A percentile compares a stretch with the other conserved stretches of the same genome.
Conservation (phyloP, 1,140 invertebrate species). For the Drosophila bocqueti region DNA sequence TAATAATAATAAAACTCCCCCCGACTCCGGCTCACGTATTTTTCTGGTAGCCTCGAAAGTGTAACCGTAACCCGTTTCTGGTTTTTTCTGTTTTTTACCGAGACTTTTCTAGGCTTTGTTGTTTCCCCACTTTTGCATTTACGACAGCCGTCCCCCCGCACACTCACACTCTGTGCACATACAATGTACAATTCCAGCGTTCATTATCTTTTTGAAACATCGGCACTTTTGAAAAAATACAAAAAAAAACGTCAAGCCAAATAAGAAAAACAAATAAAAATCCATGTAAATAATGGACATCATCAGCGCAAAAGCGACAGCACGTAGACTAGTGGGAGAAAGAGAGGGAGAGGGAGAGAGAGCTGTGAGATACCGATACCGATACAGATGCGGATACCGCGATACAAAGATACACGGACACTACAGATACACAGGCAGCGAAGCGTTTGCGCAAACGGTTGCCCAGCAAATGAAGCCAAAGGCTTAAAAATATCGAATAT, state of each 20-base stretch:
- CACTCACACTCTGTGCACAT: slow-evolving; percentile 34
- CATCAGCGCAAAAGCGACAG: slow-evolving; percentile 74
- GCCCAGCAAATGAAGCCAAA: slow-evolving; percentile 74
- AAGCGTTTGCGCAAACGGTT: slow-evolving; percentile 77
- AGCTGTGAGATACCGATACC: slow-evolving; percentile 31
- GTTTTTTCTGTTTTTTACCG: slow-evolving; percentile 14
- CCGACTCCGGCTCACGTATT: slow-evolving; percentile 31
- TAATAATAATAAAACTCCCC: slow-evolving; percentile 33
- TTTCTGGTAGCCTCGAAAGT: slow-evolving; percentile 44
- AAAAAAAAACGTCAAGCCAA: slow-evolving; percentile 71
- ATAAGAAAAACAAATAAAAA: slow-evolving; percentile 84
- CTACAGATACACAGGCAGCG: slow-evolving; percentile 10
- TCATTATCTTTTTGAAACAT: slow-evolving; percentile 83
- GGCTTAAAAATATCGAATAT: slow-evolving; percentile 61
- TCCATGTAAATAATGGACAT: slow-evolving; percentile 83
- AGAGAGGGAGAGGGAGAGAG: slow-evolving; percentile 7
- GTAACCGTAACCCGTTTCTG: slow-evolving; percentile 50
- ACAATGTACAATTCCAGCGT: slow-evolving; percentile 66
- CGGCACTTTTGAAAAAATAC: slow-evolving; percentile 77
- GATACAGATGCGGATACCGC: slow-evolving; percentile 35
- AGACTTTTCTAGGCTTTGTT: slow-evolving; percentile 47
- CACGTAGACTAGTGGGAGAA: slow-evolving; percentile 59
- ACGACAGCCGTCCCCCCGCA: slow-evolving; percentile 18
- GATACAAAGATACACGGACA: slow-evolving; percentile 30
- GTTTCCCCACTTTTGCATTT: slow-evolving; percentile 49